These are phyloP conservation scores for Apamea epomidion DNA, from an alignment of 2,888 invertebrate species.

Conservation along the genomic window DNA sequence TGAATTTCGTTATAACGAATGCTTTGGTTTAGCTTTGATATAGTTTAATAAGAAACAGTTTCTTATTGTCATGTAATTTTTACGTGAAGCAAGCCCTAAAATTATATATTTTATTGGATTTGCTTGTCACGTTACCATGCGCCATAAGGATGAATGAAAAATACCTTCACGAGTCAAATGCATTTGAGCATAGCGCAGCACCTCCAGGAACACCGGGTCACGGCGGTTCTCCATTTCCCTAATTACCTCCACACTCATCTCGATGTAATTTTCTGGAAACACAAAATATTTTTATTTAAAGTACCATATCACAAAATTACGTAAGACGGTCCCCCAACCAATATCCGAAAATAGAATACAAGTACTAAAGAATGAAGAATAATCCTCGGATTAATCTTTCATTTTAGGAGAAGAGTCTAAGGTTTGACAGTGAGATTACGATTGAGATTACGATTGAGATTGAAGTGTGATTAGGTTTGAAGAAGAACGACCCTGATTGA, in stretches of 20 bases:
- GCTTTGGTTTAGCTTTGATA: neutral
- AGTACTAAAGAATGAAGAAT: no score
- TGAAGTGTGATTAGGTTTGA: no score
- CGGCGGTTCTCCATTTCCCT: constrained; percentile 25
- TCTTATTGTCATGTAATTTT: neutral
- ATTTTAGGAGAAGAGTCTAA: no score
- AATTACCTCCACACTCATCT: constrained; percentile 17
- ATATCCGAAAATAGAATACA: no score
- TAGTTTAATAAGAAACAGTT: neutral
- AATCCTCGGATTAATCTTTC: no score
- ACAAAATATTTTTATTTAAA: no score
- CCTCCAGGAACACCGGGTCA: constrained; percentile 25
- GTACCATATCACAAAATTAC: no score
- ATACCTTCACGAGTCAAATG: constrained; percentile 38
- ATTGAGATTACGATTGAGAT: no score
- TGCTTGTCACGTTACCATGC: neutral
- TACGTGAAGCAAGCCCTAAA: neutral
- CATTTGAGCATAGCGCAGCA: constrained; percentile 17
- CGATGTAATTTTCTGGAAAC: constrained; percentile 35
- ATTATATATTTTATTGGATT: no score
- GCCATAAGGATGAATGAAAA: neutral
- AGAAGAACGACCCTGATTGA: no score
- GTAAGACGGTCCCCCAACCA: no score
- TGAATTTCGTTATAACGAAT: neutral
- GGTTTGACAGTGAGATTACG: no score